These are phyloP conservation scores for Trachurus trachurus DNA, from an alignment of 2,797 vertebrate genomes.

Conservation along the genomic window DNA sequence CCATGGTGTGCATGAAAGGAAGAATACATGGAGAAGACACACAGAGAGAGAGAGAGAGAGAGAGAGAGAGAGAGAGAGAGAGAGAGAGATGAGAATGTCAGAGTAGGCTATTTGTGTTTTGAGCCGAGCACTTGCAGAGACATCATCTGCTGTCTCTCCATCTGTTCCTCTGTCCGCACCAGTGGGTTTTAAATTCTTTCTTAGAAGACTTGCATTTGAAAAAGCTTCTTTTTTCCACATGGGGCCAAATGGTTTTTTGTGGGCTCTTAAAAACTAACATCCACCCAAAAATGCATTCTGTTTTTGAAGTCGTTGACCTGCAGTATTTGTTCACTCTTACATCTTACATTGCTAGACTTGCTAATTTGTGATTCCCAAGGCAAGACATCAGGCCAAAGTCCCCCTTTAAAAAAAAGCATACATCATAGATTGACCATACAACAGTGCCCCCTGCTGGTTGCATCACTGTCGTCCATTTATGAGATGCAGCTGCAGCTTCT, in stretches of 20 bases:
- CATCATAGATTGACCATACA: slow-evolving; percentile 49
- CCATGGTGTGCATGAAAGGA: slow-evolving; percentile 5
- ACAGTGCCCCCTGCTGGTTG: slow-evolving; percentile 75
- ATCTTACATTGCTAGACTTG: not conserved
- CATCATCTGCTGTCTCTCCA: slow-evolving; percentile 73
- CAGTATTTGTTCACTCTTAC: slow-evolving; percentile 7
- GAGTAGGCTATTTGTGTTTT: slow-evolving; percentile 59
- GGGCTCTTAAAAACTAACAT: not conserved
- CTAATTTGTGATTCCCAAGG: slow-evolving; percentile 35
- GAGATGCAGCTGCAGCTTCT: not conserved
- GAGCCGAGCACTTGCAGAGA: slow-evolving; percentile 65
- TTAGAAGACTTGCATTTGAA: slow-evolving; percentile 28
- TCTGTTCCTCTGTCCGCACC: slow-evolving; percentile 68
- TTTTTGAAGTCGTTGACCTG: slow-evolving; percentile 19
- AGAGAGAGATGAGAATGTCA: slow-evolving; percentile 50
- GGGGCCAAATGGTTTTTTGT: not conserved
- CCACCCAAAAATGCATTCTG: slow-evolving; percentile 1
- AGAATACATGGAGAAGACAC: slow-evolving; percentile 30
- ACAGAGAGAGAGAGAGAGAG: slow-evolving; percentile 38
- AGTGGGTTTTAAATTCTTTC: slow-evolving; percentile 60
- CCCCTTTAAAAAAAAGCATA: not conserved
- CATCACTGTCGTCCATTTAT: not conserved
- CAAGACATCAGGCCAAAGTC: slow-evolving; percentile 10
- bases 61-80: slow-evolving; percentile 23
- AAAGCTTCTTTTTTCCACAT: slow-evolving; percentile 9